phyloP scores from a whole-genome alignment of 53 echinoderm and acorn worm genomes.

The Henricia sp. region DNA sequence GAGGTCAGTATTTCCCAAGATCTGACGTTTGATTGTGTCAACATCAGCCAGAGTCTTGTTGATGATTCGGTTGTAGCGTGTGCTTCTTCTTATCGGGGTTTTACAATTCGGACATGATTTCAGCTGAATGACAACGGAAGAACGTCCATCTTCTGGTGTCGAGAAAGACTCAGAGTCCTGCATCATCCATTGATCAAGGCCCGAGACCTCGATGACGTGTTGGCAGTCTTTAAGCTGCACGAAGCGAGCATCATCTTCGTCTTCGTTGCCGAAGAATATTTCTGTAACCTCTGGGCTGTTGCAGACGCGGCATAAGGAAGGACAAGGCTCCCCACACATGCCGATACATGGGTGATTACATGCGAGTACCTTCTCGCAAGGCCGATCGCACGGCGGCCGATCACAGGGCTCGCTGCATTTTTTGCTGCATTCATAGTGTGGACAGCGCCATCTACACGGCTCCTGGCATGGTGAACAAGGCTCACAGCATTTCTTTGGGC shows the following conservation, averaged over 20 bases:
- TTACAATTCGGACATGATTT: constrained; percentile 81
- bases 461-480: constrained; percentile 53
- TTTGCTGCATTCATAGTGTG: constrained; percentile 27
- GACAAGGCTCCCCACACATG: constrained; percentile 87
- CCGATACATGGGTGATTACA: constrained; percentile 87
- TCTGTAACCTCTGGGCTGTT: constrained; percentile 64
- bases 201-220: constrained; percentile 76
- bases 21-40: constrained; percentile 68
- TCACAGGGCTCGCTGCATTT: constrained; percentile 80
- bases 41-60: constrained; percentile 73
- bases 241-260: constrained; percentile 72
- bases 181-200: constrained; percentile 86
- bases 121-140: constrained; percentile 50
- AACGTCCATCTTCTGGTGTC: neutral
- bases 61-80: constrained; percentile 75
- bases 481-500: constrained; percentile 49
- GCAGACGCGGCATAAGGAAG: constrained; percentile 76
- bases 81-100: constrained; percentile 81
- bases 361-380: constrained; percentile 61
- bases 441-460: constrained; percentile 41
- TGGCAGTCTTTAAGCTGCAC: constrained; percentile 82
- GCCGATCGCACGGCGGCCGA: constrained; percentile 66
- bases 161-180: neutral
- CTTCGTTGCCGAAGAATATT: constrained; percentile 72
- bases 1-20: constrained; percentile 48